Evolutionary conservation across 2,113 vertebrate genomes (phyloP).

Genomic region (Numida meleagris): DNA sequence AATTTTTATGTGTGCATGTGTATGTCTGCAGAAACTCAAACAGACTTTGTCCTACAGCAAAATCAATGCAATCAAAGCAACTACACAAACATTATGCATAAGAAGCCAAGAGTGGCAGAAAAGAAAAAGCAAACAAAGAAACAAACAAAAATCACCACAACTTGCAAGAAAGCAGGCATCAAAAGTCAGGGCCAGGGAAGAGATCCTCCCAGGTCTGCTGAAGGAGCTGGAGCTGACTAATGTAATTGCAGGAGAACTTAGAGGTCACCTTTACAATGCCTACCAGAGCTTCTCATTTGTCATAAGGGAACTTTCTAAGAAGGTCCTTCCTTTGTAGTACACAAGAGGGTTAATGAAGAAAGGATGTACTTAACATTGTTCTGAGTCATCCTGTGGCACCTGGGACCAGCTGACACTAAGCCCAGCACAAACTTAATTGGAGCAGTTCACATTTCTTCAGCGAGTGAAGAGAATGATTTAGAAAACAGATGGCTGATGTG

Average conservation of each 20-base stretch:
- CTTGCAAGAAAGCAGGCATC: background rate
- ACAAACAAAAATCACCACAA: background rate
- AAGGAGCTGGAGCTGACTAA: background rate
- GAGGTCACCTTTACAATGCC: background rate
- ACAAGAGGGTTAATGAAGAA: background rate
- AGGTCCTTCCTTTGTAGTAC: background rate
- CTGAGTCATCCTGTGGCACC: background rate
- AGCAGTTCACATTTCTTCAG: background rate
- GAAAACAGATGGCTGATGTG: background rate
- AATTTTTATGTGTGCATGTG: background rate
- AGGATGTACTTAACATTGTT: background rate
- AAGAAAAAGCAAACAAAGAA: background rate
- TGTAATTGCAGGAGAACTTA: background rate
- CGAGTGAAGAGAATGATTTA: background rate
- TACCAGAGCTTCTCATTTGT: background rate
- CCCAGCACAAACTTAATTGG: background rate
- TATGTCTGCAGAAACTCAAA: background rate
- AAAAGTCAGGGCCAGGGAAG: background rate
- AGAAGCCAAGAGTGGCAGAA: background rate
- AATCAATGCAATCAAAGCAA: background rate
- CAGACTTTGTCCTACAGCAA: background rate
- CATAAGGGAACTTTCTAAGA: background rate
- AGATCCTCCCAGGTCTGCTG: background rate
- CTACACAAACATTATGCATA: background rate
- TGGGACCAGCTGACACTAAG: background rate